These are phyloP conservation scores for Axea sp. DNA, from an alignment of 2,888 invertebrate species.

Conservation along the genomic window DNA sequence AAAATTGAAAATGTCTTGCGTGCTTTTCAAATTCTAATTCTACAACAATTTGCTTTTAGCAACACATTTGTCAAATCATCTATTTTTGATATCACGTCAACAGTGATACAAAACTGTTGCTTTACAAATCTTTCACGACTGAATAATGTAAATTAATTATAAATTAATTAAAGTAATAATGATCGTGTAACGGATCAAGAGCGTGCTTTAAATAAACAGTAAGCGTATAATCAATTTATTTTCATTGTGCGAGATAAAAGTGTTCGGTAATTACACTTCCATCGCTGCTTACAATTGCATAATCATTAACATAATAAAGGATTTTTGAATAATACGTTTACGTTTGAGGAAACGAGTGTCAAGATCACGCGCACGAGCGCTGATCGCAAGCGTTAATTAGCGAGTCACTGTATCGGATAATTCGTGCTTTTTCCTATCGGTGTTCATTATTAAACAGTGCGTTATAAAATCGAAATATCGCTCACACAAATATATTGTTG, in stretches of 20 bases:
- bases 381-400: slow-evolving; percentile 39
- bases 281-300: slow-evolving; percentile 23
- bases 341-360: slow-evolving; percentile 42
- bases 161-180: not conserved
- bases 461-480: slow-evolving; percentile 1
- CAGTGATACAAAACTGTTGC: too few relatives aligned
- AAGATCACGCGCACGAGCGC: slow-evolving; percentile 46
- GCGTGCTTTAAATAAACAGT: slow-evolving; percentile 21
- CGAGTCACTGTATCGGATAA: slow-evolving; percentile 39
- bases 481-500: too few relatives aligned
- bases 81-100: too few relatives aligned
- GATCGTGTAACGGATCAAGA: slow-evolving; percentile 17
- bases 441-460: slow-evolving; percentile 16
- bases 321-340: slow-evolving; percentile 42
- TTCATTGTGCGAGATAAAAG: slow-evolving; percentile 20
- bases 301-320: slow-evolving; percentile 46
- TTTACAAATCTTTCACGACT: too few relatives aligned
- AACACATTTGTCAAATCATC: too few relatives aligned
- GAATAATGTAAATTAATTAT: too few relatives aligned
- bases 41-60: too few relatives aligned
- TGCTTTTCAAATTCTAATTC: too few relatives aligned
- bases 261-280: slow-evolving; percentile 29
- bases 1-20: too few relatives aligned
- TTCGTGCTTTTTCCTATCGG: slow-evolving; percentile 16
- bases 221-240: slow-evolving; percentile 13